Evolutionary conservation across 2,113 vertebrate genomes (phyloP).

Genomic region (Stomatorhinus ivindoensis): DNA sequence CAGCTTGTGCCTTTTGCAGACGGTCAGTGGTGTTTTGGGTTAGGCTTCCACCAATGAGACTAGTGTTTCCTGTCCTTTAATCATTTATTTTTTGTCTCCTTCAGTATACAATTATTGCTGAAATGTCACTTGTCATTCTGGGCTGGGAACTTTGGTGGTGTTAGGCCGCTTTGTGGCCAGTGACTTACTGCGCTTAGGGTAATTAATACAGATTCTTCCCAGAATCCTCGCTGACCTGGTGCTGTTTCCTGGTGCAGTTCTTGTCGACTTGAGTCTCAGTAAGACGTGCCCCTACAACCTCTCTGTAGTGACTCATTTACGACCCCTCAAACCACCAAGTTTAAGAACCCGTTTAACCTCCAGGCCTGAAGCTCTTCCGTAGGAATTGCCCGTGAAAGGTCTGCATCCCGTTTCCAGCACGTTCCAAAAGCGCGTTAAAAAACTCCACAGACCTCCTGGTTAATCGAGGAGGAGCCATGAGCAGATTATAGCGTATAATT

Average conservation of each 20-base stretch:
- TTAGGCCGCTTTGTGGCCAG: background rate
- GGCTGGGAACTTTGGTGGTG: background rate
- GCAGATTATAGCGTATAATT: background rate
- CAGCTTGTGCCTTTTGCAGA: background rate
- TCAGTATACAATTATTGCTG: background rate
- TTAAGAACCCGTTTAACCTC: background rate
- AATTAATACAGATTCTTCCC: background rate
- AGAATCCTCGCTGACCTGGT: background rate
- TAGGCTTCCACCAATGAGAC: background rate
- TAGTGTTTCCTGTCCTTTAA: background rate
- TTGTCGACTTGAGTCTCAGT: background rate
- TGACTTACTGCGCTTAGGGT: background rate
- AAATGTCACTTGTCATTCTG: background rate
- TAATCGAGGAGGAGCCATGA: background rate
- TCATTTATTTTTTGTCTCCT: background rate
- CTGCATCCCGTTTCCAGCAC: background rate
- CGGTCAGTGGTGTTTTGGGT: background rate
- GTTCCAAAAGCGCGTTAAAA: background rate
- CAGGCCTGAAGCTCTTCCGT: background rate
- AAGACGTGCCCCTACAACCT: background rate
- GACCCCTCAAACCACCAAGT: background rate
- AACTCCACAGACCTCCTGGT: background rate
- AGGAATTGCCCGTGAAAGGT: background rate
- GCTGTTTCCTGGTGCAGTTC: background rate
- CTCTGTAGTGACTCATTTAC: background rate